Percentiles rank a stretch among this genome's conserved stretches.
Conservation (phyloP, 1,140 invertebrate species). For the Anthonomus grandis region DNA sequence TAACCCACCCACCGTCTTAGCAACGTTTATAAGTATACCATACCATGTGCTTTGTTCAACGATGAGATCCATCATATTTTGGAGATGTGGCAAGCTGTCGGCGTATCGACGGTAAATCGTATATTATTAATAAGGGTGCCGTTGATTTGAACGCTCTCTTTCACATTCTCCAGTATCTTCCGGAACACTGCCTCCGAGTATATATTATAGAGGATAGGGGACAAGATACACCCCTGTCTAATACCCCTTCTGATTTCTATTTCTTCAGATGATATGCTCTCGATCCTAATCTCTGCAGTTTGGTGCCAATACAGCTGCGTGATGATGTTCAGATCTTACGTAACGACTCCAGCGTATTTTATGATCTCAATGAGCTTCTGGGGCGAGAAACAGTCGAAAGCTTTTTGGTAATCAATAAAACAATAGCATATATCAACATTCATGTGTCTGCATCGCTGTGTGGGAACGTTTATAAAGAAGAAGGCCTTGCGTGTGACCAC, state of each 20-base stretch:
- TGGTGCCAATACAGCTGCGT: not conserved
- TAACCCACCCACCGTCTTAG: no score
- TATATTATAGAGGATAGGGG: not conserved
- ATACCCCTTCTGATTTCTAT: not conserved
- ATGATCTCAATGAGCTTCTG: no score
- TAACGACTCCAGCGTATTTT: not conserved
- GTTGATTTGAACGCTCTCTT: not conserved
- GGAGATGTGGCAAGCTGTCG: not conserved
- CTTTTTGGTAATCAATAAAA: no score
- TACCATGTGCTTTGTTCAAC: not conserved
- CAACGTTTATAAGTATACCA: no score
- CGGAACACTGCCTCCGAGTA: not conserved
- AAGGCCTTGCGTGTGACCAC: not conserved
- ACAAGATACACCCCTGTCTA: not conserved
- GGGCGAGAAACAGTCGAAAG: no score
- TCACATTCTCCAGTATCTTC: not conserved
- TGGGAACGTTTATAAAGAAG: not conserved
- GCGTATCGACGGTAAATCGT: not conserved
- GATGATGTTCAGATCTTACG: not conserved
- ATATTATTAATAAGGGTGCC: not conserved
- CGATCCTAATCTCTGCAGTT: not conserved
- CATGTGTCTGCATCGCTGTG: not conserved
- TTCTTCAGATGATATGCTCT: no score
- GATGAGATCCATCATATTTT: not conserved
- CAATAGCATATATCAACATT: no score